Percentiles rank a stretch among this genome's conserved stretches.
Evolutionary conservation across 2,797 vertebrate genomes (phyloP).

Genomic region (Enteromius treurensis): DNA sequence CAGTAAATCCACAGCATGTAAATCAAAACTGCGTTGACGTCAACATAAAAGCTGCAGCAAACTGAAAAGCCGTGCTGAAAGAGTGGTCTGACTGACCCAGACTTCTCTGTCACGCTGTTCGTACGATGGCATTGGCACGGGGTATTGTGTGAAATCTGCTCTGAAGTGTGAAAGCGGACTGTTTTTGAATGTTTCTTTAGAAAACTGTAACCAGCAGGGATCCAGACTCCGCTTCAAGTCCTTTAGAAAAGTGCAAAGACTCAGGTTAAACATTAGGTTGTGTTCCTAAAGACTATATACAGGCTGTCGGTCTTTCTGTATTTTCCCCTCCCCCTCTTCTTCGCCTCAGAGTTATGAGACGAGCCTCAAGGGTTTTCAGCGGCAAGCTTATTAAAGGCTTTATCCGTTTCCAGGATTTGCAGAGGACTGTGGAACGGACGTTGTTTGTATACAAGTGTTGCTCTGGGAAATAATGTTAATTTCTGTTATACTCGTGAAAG

Average conservation of each 20-base stretch:
- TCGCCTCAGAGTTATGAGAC: constrained; percentile 30
- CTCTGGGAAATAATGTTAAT: constrained; percentile 79
- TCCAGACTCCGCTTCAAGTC: not conserved
- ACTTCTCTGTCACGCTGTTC: constrained; percentile 7
- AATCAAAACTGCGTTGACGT: constrained; percentile 62
- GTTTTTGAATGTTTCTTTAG: constrained; percentile 9
- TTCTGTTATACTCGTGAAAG: constrained; percentile 71
- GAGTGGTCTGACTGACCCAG: constrained; percentile 27
- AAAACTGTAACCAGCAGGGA: constrained; percentile 12
- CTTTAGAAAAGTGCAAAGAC: constrained; percentile 2
- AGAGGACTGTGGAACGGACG: constrained; percentile 74
- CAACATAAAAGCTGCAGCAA: constrained; percentile 53
- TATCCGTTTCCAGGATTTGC: constrained; percentile 74
- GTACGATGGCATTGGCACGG: not conserved
- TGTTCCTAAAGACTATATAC: constrained; percentile 61
- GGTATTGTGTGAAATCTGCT: constrained; percentile 1
- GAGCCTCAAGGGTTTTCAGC: constrained; percentile 67
- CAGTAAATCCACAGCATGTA: constrained; percentile 56
- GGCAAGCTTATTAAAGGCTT: constrained; percentile 81
- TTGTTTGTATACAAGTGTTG: constrained; percentile 79
- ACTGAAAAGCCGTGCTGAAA: constrained; percentile 20
- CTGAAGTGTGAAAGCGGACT: constrained; percentile 11
- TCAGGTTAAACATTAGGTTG: constrained; percentile 56
- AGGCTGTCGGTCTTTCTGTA: constrained; percentile 24
- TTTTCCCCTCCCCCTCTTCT: not conserved